A percentile compares a stretch with the other conserved stretches of the same genome.
These are phyloP conservation scores for Oryzias celebensis DNA, from an alignment of 2,113 vertebrate species.

Conservation along the genomic window DNA sequence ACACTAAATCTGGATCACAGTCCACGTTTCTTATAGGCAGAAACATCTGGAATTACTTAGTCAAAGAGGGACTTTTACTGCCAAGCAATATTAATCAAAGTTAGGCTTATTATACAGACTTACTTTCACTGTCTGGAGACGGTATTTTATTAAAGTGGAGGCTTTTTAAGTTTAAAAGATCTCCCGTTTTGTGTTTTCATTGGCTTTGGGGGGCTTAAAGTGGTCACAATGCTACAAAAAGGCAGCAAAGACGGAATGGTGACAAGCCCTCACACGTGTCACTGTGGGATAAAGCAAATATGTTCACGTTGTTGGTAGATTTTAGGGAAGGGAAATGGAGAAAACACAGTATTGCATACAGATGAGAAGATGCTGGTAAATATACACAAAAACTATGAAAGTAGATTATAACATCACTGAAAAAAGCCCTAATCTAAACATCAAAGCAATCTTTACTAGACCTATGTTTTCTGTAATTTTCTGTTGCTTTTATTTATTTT, in stretches of 20 bases:
- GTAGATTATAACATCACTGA: too few species aligned
- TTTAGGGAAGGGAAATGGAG: too few species aligned
- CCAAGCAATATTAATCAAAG: constrained; percentile 45
- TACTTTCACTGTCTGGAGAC: constrained; percentile 41
- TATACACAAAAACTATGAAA: too few species aligned
- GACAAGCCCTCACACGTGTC: neutral
- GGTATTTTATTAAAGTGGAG: constrained; percentile 50
- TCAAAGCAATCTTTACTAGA: too few species aligned
- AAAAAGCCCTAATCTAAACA: too few species aligned
- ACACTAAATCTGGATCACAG: constrained; percentile 18
- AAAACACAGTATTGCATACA: too few species aligned
- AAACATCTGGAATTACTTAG: constrained; percentile 57
- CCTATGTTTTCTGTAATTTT: too few species aligned
- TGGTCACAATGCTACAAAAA: constrained; percentile 12
- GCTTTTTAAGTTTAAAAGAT: constrained; percentile 21
- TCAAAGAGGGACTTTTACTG: constrained; percentile 52
- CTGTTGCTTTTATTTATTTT: too few species aligned
- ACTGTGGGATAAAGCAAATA: neutral
- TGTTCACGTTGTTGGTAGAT: too few species aligned
- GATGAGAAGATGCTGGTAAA: too few species aligned
- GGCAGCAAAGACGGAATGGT: neutral
- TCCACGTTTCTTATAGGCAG: constrained; percentile 11
- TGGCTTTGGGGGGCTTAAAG: constrained; percentile 13
- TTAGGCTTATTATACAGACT: constrained; percentile 37
- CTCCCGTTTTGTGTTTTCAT: constrained; percentile 21